A percentile compares a stretch with the other conserved stretches of the same genome.
Conservation (phyloP, 2,888 invertebrate genomes). For the Sminthurides aquaticus region DNA sequence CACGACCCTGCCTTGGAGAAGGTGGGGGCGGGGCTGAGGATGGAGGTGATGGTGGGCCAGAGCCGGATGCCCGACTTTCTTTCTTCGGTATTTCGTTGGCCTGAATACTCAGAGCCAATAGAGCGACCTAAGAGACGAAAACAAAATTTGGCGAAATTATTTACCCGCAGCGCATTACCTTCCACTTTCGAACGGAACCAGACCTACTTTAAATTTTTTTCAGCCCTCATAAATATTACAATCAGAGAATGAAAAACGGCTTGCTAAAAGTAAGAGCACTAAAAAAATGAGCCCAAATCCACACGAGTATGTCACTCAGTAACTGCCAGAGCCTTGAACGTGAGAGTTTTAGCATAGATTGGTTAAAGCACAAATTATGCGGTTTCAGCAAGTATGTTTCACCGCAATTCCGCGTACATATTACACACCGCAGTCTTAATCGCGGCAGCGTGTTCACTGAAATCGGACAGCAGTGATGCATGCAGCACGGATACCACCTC, state of each 20-base stretch:
- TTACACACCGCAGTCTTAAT: no score
- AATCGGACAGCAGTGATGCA: no score
- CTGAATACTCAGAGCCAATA: conserved; percentile 20
- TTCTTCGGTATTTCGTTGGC: not conserved
- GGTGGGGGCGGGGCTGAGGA: conserved; percentile 1
- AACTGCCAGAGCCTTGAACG: not conserved
- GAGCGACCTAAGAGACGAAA: conserved; percentile 16
- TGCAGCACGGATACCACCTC: no score
- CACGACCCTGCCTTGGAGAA: conserved; percentile 7
- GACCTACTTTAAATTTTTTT: no score
- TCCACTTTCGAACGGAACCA: no score
- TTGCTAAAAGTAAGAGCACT: not conserved
- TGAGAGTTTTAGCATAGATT: not conserved
- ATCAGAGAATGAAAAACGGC: not conserved
- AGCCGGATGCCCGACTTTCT: not conserved
- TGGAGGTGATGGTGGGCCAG: not conserved
- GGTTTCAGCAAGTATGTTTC: not conserved
- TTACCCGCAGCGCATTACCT: no score
- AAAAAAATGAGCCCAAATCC: not conserved
- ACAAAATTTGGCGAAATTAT: no score
- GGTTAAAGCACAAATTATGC: not conserved
- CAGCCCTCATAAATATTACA: no score
- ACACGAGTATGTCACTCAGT: not conserved
- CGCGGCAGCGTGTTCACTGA: no score
- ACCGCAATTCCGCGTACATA: not conserved